A percentile compares a stretch with the other conserved stretches of the same genome.
phyloP scores from a whole-genome alignment of 2,113 vertebrate species.

The Pelecanus crispus region DNA sequence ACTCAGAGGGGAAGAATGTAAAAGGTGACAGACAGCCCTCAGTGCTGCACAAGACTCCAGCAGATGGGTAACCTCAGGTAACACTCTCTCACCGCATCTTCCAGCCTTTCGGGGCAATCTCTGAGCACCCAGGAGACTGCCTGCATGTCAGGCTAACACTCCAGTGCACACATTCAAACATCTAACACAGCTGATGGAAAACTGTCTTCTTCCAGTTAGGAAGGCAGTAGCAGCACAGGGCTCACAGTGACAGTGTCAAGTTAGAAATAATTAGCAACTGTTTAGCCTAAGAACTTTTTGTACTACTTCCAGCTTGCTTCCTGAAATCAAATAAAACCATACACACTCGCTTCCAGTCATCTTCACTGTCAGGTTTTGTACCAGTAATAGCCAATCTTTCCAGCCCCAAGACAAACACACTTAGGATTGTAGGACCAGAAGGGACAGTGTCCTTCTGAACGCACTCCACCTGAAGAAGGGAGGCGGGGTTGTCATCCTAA shows the following conservation, averaged over 20 bases:
- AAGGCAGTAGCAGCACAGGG: not conserved
- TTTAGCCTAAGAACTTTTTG: not conserved
- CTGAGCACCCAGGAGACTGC: not conserved
- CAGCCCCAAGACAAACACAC: not conserved
- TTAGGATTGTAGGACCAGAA: not conserved
- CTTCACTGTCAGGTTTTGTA: not conserved
- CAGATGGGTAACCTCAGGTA: not conserved
- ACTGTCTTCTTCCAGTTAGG: not conserved
- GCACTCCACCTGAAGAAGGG: accelerated
- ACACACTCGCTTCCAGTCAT: not conserved
- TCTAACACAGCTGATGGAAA: not conserved
- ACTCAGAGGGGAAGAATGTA: accelerated
- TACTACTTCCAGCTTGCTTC: not conserved
- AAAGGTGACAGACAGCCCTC: not conserved
- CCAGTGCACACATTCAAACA: not conserved
- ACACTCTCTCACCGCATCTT: not conserved
- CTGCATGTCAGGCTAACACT: accelerated
- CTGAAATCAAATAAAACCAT: not conserved
- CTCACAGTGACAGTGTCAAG: not conserved
- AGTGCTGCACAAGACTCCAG: not conserved
- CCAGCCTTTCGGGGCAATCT: not conserved
- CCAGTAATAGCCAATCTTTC: not conserved
- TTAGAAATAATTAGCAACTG: not conserved
- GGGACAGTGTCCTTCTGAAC: not conserved
- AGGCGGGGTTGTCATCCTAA: not conserved